Base-by-base conservation (phyloP, 2,888 invertebrate genomes). In the Camptogramma bilineatum region DNA sequence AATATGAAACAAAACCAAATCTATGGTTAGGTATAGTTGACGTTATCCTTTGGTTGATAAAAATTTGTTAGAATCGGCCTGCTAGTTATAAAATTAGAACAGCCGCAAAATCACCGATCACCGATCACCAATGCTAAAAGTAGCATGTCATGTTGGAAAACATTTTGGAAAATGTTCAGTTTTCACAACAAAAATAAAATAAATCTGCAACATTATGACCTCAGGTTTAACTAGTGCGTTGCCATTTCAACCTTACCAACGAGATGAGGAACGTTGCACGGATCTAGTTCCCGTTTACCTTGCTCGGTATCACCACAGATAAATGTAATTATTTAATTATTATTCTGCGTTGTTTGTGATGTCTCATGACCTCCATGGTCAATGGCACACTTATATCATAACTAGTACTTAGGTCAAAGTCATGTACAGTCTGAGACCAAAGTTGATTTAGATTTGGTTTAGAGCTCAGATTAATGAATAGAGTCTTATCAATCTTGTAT, bases 281-380 rank as follows among this genome's bases (percentile, higher is more conserved):
- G 16, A 46, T 28, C 1, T 13, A 51, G 39, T 28, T 56, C 63
- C 24, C 47, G 67, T 64, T 67, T 24, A 56, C 65, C 70, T 67
- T 51, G 67, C 39, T 54, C 28, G 48, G 9, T 51, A 24, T 63
- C 28, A 19, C 28, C 4, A 39, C 34, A 44, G 48, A 53, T 44
- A 31, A 16, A 58, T 58, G 31, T 50, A 31, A 44, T 56, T 17
- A 16, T 50, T 48, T 48, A 47, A 18, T 52, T 63, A 44, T 53
- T 44, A 56, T 48, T 56, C 46, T 53, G 57, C 63, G 28, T 28
- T 19, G 42, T 19, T 52, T 46, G 21, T 39, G 19, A 52, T 47
- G 46, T 31, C 28, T 55, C 46, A 46, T 17, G 44, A 17, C 18
- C 44, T 5, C 24, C 50, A 62, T 55, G 62, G 62, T 54, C 60